Base-by-base conservation (phyloP, 2,888 invertebrate species). In the Aspidapion aeneum region DNA sequence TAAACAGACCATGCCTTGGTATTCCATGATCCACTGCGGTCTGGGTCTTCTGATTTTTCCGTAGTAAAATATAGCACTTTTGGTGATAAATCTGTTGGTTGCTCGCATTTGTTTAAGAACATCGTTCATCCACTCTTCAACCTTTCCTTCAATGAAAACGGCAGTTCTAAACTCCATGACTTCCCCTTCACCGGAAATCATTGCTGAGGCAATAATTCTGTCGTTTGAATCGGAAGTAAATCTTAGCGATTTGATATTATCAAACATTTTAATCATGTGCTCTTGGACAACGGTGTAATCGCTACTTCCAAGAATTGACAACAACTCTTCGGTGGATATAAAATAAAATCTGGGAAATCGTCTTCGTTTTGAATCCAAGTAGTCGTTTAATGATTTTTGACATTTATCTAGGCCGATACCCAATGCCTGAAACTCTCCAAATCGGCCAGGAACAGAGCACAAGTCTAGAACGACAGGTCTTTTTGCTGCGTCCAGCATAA, bases 221-320 rank as follows among this genome's bases (percentile, higher is more conserved):
- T 89, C 88, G 16, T 85, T 84, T 64, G 84, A 84, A 72, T 91
- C 90, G 52, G 85, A 84, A 20, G 83, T 83, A 69, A 96, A 82
- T 22, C 87, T 84, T 66, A 96, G 81, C 18, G 89, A 85, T 70
- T 90, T 88, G 22, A 96, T 89, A 74, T 96, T 96, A 78, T 96
- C 95, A 78, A 93, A 96, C 94, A 96, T 96, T 86, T 96, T 96
- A 61, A 94, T 91, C 85, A 96, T 93, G 75, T 96, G 94, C 73
- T 95, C 93, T 78, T 96, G 96, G 7, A 96, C 93, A 72, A 91
- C 90, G 60, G 84, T 84, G 9, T 93, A 90, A 67, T 93, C 90
- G 69, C 90, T 92, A 75, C 91, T 94, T 16, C 96, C 96, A 58
- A 96, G 84, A 71, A 96, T 93, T 1, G 93, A 91, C 5, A 97